Conservation (phyloP, 2,113 vertebrate genomes). For the Macrotus californicus region DNA sequence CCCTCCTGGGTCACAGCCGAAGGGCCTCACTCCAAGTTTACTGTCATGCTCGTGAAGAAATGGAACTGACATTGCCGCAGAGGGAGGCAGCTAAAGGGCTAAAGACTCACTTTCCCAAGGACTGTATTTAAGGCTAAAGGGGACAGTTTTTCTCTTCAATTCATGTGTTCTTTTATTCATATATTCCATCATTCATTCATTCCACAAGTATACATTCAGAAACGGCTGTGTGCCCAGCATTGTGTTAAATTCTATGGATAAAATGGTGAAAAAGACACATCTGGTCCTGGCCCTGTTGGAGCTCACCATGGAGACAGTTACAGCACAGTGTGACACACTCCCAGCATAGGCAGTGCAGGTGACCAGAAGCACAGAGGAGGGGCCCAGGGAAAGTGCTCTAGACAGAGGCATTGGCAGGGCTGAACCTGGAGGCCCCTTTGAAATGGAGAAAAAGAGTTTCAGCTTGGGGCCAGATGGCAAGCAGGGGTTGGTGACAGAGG, state of each 20-base stretch:
- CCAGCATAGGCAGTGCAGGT: neutral
- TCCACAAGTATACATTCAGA: neutral
- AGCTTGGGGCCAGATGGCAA: neutral
- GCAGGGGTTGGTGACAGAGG: neutral
- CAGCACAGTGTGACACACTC: neutral
- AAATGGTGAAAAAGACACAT: neutral
- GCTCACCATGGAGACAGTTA: neutral
- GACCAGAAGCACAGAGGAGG: fast-evolving
- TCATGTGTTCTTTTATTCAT: neutral
- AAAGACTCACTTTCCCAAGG: neutral
- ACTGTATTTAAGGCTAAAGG: neutral
- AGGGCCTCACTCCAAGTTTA: neutral
- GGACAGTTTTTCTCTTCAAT: neutral
- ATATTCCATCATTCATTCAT: neutral
- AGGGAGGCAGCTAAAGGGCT: neutral
- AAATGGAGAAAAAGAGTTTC: neutral
- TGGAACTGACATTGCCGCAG: neutral
- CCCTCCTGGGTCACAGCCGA: neutral
- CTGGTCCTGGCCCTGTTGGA: neutral
- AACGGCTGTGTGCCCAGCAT: neutral
- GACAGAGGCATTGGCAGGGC: too few species aligned
- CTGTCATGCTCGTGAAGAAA: neutral
- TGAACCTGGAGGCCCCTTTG: neutral
- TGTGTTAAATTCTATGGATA: neutral
- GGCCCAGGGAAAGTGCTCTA: neutral